Base-by-base conservation (phyloP, 2,888 invertebrate species). In the Eilema caniola region DNA sequence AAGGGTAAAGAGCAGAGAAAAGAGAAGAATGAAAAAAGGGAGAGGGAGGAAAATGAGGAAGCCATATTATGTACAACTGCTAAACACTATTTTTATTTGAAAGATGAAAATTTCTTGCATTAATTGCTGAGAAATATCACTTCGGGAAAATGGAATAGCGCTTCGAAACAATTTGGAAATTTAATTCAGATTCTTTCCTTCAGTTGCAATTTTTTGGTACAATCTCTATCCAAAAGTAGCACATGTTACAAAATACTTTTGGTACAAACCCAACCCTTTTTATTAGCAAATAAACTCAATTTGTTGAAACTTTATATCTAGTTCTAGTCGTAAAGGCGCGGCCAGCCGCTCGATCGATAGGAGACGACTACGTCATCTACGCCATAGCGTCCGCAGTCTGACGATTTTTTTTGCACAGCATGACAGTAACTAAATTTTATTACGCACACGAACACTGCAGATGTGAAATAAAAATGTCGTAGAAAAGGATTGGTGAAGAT, bases 261-360 rank as follows among this genome's bases (percentile, higher is more conserved):
- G 16, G 16, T 11, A 7, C 16, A 28, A 28, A 16, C 59, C 59
- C 8, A 62, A 64, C 63, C 53, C 67, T 62, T 53, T 24, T 56
- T 56, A 66, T 60, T 66, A 12, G 68, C 74, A 82, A 72, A 75
- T 71, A 77, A 74, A 66, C n/a, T 68, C 67, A 67, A 68, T 77
- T 75, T 72, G 68, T 65, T 53, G 60, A 66, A 74, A 68, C 62
- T 70, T 33, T 24, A 14, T 57, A 33, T 31, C 53, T 75, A 74
- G 73, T 79, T 78, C 71, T 67, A 80, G 68, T 56, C 28, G 73
- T 81, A 77, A 80, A 79, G 83, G 83, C 61, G 83, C 72, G 83
- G 81, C 73, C 70, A 79, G 76, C 80, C 70, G 41, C 11, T 20
- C 73, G 83, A 79, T 83, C 81, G 61, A 83, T 83, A 80, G 33